Evolutionary conservation across 2,797 vertebrate species (phyloP), one percentile per base, ranked within the genome.

Genomic region (Darevskia mixta): DNA sequence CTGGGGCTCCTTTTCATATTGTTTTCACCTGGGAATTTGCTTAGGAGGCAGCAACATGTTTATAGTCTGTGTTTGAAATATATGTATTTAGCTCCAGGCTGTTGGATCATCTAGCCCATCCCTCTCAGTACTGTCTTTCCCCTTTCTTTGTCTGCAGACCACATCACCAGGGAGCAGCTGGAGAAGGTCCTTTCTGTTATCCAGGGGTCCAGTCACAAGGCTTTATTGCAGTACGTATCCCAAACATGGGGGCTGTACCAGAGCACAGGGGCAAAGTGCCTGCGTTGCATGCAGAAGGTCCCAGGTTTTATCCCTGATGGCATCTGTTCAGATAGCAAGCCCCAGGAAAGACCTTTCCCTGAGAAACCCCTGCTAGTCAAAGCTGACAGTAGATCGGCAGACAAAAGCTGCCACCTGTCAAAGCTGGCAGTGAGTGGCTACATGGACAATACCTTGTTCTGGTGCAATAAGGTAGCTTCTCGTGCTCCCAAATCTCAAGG

Each of bases 141-240:
- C 71, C 6, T 81, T 9, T 13, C 76, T 77, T 29, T 86, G 72
- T 78, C 93, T 94, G 29, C 91, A 99, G 99, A 95, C 96, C 99
- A 99, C 49, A 96, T 99, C 91, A 98, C 97, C 13, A 96, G 93
- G 94, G 98, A 99, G 91, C 98, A 98, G 91, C 94, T 99, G 93
- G 98, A 99, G 38, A 97, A 94, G 89, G 97, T 99, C 71, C 92
- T 99, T 1, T 97, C 98, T 2, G 95, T 98, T 95, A 97, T 99
- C 94, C 98, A 99, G 93, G 99, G 99, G 95, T 97, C 96, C 91
- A 98, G 99, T 94, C 98, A 98, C 90, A 99, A 98, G 95, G 97
- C 98, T 2, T 91, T 99, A 94, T 96, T 98, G 93, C 96, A 45
- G 99, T 99, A 97, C 0, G 98, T 95, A 79, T 80, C 88, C 13